Evolutionary conservation across 2,888 invertebrate species (phyloP).

Genomic region (Julus scanicus): DNA sequence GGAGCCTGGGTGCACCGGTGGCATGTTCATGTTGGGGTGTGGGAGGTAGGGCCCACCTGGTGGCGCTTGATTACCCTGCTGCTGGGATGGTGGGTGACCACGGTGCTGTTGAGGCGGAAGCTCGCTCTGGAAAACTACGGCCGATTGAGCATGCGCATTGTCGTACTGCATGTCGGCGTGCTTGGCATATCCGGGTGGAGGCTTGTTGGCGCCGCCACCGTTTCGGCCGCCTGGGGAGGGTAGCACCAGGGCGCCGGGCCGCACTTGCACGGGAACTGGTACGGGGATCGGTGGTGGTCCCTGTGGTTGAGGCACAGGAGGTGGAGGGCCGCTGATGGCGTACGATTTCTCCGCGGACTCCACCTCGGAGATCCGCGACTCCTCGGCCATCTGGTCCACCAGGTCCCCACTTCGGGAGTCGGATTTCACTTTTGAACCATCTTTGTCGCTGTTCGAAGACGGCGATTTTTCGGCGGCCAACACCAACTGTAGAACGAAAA

Average conservation of each 20-base stretch:
- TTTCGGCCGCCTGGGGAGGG: conserved; percentile 55
- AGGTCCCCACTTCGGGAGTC: conserved; percentile 52
- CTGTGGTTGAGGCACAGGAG: conserved; percentile 36
- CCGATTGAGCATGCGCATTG: conserved; percentile 37
- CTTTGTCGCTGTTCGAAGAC: conserved; percentile 27
- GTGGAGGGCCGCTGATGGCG: conserved; percentile 53
- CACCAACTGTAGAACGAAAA: conserved; percentile 25
- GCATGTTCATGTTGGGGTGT: conserved; percentile 50
- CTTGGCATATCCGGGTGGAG: conserved; percentile 45
- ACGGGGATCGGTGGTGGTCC: conserved; percentile 54
- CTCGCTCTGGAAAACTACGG: conserved; percentile 38
- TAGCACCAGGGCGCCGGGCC: conserved; percentile 56
- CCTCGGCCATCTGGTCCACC: conserved; percentile 55
- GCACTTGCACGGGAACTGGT: conserved; percentile 57
- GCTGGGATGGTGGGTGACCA: conserved; percentile 19
- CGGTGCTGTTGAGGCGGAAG: neutral
- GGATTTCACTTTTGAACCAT: conserved; percentile 27
- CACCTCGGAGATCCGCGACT: conserved; percentile 55
- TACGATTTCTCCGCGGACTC: conserved; percentile 58
- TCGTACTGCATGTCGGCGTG: conserved; percentile 48
- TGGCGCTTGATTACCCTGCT: conserved; percentile 37
- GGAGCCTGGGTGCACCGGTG: conserved; percentile 14
- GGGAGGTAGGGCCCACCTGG: conserved; percentile 1
- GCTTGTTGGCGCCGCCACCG: conserved; percentile 28
- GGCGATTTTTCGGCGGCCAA: conserved; percentile 49